phyloP scores from a whole-genome alignment of 2,113 vertebrate species.

The Notarius lentiginosus region DNA sequence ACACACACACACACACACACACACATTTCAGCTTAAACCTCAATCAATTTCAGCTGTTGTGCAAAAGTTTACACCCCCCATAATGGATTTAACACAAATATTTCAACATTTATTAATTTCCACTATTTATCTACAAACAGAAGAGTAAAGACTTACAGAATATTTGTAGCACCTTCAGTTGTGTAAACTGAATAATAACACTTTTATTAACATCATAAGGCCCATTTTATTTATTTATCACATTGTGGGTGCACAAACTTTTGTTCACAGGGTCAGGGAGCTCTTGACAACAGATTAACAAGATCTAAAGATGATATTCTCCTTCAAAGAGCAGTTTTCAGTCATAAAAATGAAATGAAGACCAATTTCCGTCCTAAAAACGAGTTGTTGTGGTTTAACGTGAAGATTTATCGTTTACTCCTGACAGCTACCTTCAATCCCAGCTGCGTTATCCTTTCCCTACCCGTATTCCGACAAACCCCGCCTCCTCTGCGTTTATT shows the following conservation, averaged over 20 bases:
- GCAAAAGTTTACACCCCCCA: background rate
- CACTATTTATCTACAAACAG: background rate
- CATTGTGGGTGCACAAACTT: background rate
- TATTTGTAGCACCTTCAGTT: background rate
- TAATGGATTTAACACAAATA: background rate
- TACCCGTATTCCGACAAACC: background rate
- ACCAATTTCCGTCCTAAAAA: background rate
- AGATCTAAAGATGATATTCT: background rate
- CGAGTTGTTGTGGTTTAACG: background rate
- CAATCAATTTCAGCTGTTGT: background rate
- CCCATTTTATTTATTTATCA: background rate
- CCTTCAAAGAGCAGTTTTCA: background rate
- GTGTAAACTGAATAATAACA: background rate
- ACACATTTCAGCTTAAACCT: background rate
- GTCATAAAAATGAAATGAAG: background rate
- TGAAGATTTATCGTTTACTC: background rate
- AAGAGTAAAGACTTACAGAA: background rate
- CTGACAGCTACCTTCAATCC: background rate
- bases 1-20: background rate
- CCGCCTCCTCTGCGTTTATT: background rate
- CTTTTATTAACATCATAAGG: background rate
- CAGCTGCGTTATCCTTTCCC: background rate
- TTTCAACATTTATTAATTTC: background rate
- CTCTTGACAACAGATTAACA: background rate
- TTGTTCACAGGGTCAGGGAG: background rate